phyloP scores from a whole-genome alignment of 2,797 vertebrate species.

The Typhlichthys subterraneus region DNA sequence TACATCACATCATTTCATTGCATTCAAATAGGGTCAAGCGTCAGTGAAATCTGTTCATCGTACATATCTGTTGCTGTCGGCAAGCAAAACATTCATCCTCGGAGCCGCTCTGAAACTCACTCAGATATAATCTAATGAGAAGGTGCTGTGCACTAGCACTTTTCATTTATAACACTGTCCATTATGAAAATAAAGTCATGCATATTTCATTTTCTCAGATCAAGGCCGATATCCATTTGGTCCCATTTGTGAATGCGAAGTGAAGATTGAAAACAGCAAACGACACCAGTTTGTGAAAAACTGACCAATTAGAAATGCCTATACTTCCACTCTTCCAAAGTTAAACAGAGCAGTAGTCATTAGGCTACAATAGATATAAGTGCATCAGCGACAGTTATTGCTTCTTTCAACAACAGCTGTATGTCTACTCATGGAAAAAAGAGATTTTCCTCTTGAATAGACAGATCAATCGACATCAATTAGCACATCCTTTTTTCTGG shows the following conservation, averaged over 20 bases:
- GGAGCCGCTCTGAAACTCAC: not conserved
- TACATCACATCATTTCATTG: not conserved
- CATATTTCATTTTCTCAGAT: conserved; percentile 1
- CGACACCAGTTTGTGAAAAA: not conserved
- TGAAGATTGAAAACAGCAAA: conserved; percentile 1
- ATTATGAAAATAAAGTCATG: conserved; percentile 2
- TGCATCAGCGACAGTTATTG: not conserved
- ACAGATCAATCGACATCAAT: not conserved
- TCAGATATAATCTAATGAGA: not conserved
- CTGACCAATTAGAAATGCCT: not conserved
- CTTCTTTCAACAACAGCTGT: not conserved
- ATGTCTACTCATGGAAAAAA: not conserved
- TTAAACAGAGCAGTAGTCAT: too few species aligned
- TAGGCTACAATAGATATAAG: too few species aligned
- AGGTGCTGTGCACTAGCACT: not conserved
- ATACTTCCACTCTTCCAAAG: too few species aligned
- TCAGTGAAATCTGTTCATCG: not conserved
- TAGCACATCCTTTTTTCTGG: not conserved
- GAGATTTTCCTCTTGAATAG: conserved; percentile 1
- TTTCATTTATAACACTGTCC: not conserved
- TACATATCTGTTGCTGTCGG: not conserved
- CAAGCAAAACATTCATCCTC: not conserved
- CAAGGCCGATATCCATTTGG: not conserved
- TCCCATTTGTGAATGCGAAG: conserved; percentile 1
- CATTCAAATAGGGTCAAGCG: not conserved